Evolutionary conservation across 2,113 vertebrate species (phyloP), one percentile per base, ranked within the genome.

Genomic region (Ophthalmotilapia sp.): DNA sequence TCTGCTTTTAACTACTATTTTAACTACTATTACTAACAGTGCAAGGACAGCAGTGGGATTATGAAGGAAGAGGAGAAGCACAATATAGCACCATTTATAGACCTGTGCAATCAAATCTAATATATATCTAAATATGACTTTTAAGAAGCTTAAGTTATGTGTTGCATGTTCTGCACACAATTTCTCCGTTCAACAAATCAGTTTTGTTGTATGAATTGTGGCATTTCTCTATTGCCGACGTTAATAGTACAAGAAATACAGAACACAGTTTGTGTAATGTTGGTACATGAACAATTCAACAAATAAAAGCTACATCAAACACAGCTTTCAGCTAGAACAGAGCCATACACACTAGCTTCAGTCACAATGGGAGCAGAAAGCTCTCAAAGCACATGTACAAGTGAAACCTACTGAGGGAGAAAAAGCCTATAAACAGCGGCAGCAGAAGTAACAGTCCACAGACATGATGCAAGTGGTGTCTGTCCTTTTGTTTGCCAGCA

Each of bases 401-500:
- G 49, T 10, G 49, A 36, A 54, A 88, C 31, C 4, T 36, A 60
- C 54, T 45, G 75, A 33, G 49, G 49, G 31, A 65, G 58, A 47
- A 75, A 42, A 45, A 49, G 21, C n/a, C 73, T 33, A 36, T n/a
- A 6, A 82, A 31, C 14, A 38, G 17, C 5, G 5, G 55, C 68
- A 47, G 60, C 49, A 60, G 60, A 23, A 60, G 80, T 21, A 68
- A 56, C 51, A 29, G 29, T 60, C 21, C 19, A 11, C 26, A 85
- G 26, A 70, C 21, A 75, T 53, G 86, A 85, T 82, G 15, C 73
- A 77, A 54, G 42, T n/a, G 29, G 26, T 5, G 7, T 36, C 83
- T 21, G 77, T 85, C 88, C 88, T 79, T 90, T 85, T 88, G 60
- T 62, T 36, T 81, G 68, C 51, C 92, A 90, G 83, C 84, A 89